Evolutionary conservation across 2,888 invertebrate genomes (phyloP).

Genomic region (Amphiduros pacificus): DNA sequence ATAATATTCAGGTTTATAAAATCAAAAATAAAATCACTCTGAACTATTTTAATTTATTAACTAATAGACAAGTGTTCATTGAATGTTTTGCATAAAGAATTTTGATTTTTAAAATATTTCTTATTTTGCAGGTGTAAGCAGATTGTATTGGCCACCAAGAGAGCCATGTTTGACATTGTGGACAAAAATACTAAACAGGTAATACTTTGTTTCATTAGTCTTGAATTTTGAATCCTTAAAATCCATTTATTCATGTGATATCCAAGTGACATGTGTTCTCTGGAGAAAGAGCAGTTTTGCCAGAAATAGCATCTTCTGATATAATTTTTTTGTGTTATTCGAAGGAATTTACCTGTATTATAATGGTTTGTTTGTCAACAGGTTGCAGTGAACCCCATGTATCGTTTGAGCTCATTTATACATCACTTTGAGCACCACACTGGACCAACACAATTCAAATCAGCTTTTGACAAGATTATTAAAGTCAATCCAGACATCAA

Average conservation of each 20-base stretch:
- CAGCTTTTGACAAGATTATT: conserved; percentile 21
- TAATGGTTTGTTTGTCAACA: conserved; percentile 1
- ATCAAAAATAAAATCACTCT: no score
- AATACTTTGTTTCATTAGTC: no score
- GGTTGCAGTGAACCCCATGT: conserved; percentile 28
- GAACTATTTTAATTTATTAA: no score
- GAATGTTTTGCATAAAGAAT: background rate
- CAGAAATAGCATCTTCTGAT: no score
- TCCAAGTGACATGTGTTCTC: no score
- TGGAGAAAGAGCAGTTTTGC: no score
- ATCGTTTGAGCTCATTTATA: conserved; percentile 41
- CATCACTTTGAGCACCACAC: conserved; percentile 51
- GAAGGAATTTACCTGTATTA: no score
- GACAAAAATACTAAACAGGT: conserved; percentile 65
- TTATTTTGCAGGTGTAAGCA: conserved; percentile 68
- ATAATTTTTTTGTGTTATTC: no score
- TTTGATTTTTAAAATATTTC: background rate
- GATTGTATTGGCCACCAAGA: conserved; percentile 75
- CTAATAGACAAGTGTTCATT: no score
- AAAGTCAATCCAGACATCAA: conserved; percentile 18
- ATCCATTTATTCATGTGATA: no score
- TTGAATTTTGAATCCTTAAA: no score
- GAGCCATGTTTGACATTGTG: conserved; percentile 80
- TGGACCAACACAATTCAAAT: conserved; percentile 32
- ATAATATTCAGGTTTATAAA: no score